A percentile compares a stretch with the other conserved stretches of the same genome.
These are phyloP conservation scores for Nebria ingens DNA, from an alignment of 1,140 invertebrate genomes.

Conservation along the genomic window DNA sequence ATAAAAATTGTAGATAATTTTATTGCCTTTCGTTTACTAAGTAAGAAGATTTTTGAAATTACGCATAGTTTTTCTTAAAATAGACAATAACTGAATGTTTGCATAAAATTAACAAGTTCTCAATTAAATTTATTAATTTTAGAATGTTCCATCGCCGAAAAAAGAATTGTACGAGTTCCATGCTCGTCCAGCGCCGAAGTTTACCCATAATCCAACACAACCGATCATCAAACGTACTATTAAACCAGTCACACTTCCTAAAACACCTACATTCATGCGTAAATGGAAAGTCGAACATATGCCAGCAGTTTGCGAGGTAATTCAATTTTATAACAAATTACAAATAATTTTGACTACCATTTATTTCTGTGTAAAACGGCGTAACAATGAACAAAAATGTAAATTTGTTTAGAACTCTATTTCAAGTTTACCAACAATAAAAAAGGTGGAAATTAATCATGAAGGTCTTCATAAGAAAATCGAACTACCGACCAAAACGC, in stretches of 20 bases:
- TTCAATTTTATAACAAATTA: not conserved
- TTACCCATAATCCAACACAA: conserved; percentile 1
- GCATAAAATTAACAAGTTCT: too few relatives aligned
- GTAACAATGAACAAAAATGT: too few relatives aligned
- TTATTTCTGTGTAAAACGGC: too few relatives aligned
- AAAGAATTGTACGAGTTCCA: conserved; percentile 20
- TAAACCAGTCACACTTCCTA: conserved; percentile 1
- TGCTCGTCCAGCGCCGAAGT: conserved; percentile 23
- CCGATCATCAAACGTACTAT: conserved; percentile 15
- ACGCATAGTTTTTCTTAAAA: too few relatives aligned
- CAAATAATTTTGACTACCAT: too few relatives aligned
- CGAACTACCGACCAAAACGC: conserved; percentile 21
- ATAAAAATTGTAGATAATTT: too few relatives aligned
- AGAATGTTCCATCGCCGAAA: too few relatives aligned
- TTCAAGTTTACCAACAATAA: not conserved
- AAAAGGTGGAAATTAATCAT: not conserved
- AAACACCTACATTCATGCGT: conserved; percentile 19
- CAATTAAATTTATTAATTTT: too few relatives aligned
- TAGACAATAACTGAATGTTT: too few relatives aligned
- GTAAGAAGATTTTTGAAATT: too few relatives aligned
- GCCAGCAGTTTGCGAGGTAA: not conserved
- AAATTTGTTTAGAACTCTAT: not conserved
- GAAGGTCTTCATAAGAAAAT: not conserved
- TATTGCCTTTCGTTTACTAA: too few relatives aligned
- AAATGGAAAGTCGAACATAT: not conserved